Evolutionary conservation across 1,140 invertebrate genomes (phyloP).

Genomic region (Apis mellifera): Amel_HAv3.1 CM009945.2:2713001-2713500

Average conservation of each 20-base stretch:
- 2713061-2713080: constrained; percentile 52
- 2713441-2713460: background rate
- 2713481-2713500: background rate
- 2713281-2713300: constrained; percentile 39
- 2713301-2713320: constrained; percentile 44
- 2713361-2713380: constrained; percentile 39
- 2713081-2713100: constrained; percentile 34
- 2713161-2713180: background rate
- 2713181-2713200: constrained; percentile 15
- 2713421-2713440: background rate
- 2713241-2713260: constrained; percentile 29
- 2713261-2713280: constrained; percentile 30
- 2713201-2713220: constrained; percentile 36
- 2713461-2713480: background rate
- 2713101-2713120: constrained; percentile 8
- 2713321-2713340: constrained; percentile 35
- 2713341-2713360: background rate
- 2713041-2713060: constrained; percentile 51
- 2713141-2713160: background rate
- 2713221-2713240: constrained; percentile 37
- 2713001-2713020: constrained; percentile 41
- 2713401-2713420: constrained; percentile 7
- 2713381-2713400: constrained; percentile 4
- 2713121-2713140: background rate
- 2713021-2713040: constrained; percentile 30